These are phyloP conservation scores for Ectropis crepuscularia DNA, from an alignment of 2,888 invertebrate species.

Conservation along the genomic window DNA sequence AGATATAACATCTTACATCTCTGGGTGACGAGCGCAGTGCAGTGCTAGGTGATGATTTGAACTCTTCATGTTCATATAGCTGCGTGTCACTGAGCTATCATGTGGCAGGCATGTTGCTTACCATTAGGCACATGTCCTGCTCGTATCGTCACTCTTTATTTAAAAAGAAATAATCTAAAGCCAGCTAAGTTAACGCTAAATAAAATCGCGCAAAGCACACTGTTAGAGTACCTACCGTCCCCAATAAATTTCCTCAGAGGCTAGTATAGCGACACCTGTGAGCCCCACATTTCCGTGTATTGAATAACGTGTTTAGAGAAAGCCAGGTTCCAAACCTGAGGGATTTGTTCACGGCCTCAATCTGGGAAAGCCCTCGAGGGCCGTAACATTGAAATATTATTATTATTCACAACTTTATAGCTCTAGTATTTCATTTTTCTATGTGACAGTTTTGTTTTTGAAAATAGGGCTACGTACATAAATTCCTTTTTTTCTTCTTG, in stretches of 20 bases:
- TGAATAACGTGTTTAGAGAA: slow-evolving; percentile 28
- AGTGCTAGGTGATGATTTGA: too few relatives aligned
- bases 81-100: too few relatives aligned
- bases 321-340: slow-evolving; percentile 40
- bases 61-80: too few relatives aligned
- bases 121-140: too few relatives aligned
- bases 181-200: background rate
- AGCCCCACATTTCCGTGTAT: slow-evolving; percentile 19
- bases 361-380: slow-evolving; percentile 48
- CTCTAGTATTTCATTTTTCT: slow-evolving; percentile 60
- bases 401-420: slow-evolving; percentile 62
- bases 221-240: background rate
- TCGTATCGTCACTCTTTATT: too few relatives aligned
- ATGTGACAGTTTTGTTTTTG: slow-evolving; percentile 49
- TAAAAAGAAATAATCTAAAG: too few relatives aligned
- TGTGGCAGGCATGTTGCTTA: too few relatives aligned
- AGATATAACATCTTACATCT: too few relatives aligned
- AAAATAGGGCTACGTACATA: slow-evolving; percentile 40
- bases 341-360: slow-evolving; percentile 56
- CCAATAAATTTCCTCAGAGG: slow-evolving; percentile 2
- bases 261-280: slow-evolving; percentile 8
- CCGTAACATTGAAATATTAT: slow-evolving; percentile 60
- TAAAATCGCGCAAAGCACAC: background rate
- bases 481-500: slow-evolving; percentile 14
- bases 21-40: too few relatives aligned